Evolutionary conservation across 2,888 invertebrate species (phyloP).

Genomic region (Callosobruchus maculatus): DNA sequence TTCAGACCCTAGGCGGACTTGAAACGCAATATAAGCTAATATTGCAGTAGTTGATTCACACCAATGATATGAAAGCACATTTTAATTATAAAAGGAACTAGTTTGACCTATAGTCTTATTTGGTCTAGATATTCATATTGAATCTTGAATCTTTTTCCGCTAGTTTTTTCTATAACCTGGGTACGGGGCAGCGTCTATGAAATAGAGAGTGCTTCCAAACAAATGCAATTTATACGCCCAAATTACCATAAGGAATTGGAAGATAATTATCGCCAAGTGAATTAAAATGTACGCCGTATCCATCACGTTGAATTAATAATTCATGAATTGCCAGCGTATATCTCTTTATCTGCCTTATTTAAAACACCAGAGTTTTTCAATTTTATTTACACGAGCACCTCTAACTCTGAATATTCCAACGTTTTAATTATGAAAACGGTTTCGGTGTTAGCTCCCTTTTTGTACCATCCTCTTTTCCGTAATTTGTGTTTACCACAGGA

Average conservation of each 20-base stretch:
- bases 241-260: background rate
- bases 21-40: too few relatives aligned
- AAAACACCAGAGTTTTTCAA: conserved; percentile 1
- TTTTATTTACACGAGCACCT: conserved; percentile 4
- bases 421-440: background rate
- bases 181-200: too few relatives aligned
- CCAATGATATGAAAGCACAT: too few relatives aligned
- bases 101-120: too few relatives aligned
- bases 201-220: background rate
- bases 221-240: background rate
- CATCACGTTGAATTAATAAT: conserved; percentile 1
- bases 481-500: background rate
- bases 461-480: background rate
- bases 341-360: conserved; percentile 3
- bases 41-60: too few relatives aligned
- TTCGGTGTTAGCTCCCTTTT: background rate
- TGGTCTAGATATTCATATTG: too few relatives aligned
- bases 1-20: too few relatives aligned
- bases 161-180: too few relatives aligned
- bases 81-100: too few relatives aligned
- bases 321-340: conserved; percentile 1
- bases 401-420: conserved; percentile 1
- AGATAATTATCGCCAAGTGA: conserved; percentile 1
- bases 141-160: too few relatives aligned
- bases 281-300: background rate